phyloP scores from a whole-genome alignment of 1,140 invertebrate genomes.

The Zaprionus kolodkinae region DNA sequence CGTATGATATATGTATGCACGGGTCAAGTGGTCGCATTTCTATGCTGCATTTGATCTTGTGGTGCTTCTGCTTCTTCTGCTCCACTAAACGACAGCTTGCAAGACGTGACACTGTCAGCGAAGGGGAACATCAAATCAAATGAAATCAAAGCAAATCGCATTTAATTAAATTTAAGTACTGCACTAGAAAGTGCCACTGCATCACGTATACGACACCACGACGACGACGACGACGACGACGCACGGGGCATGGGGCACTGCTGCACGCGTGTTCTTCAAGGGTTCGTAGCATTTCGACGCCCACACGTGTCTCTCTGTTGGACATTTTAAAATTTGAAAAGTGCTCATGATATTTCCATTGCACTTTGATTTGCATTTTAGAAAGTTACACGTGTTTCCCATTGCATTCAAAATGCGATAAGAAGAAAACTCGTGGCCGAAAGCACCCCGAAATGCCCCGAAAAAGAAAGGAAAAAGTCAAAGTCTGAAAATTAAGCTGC shows the following conservation, averaged over 20 bases:
- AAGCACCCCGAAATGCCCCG: neutral
- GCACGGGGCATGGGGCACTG: neutral
- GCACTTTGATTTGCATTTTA: constrained; percentile 77
- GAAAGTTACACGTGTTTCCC: constrained; percentile 76
- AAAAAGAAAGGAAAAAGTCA: constrained; percentile 26
- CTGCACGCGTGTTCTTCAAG: constrained; percentile 26
- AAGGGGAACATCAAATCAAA: too few relatives aligned
- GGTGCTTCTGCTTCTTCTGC: constrained; percentile 36
- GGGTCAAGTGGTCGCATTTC: constrained; percentile 37
- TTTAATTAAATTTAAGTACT: constrained; percentile 67
- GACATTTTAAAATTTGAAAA: constrained; percentile 68
- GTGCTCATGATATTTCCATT: constrained; percentile 73
- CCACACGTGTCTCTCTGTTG: constrained; percentile 60
- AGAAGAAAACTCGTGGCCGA: constrained; percentile 27
- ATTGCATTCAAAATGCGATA: constrained; percentile 59
- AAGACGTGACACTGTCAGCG: constrained; percentile 43
- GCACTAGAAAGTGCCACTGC: constrained; percentile 69
- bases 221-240: constrained; percentile 31
- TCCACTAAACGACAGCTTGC: constrained; percentile 67
- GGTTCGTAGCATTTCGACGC: constrained; percentile 26
- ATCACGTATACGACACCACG: constrained; percentile 73
- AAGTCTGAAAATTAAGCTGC: constrained; percentile 34
- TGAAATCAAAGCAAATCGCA: constrained; percentile 19
- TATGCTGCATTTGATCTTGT: constrained; percentile 38
- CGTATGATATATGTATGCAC: neutral